Base-by-base conservation (phyloP, 2,888 invertebrate species). In the Mesoligia furuncula region DNA sequence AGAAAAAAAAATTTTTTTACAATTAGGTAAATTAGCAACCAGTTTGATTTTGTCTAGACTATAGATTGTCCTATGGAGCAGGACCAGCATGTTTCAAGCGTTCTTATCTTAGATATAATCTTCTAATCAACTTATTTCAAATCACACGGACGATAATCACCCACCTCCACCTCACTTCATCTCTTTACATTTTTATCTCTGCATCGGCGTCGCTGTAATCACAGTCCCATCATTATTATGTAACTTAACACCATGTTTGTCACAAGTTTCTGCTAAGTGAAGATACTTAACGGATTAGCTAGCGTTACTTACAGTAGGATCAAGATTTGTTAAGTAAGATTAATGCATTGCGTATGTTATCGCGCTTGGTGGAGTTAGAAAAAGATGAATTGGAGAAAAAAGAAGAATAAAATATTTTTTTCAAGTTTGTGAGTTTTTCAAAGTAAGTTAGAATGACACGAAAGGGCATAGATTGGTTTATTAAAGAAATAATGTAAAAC, bases 231-330 rank as follows among this genome's bases (percentile, higher is more conserved):
- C 76, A 76, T 84, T 84, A 66, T 84, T 84, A 66, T 24, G 75
- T 66, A 79, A 79, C 62, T 13, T 31, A 36, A 85, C 66, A 57
- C 87, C 45, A 42, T 73, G 51, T 84, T 80, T 79, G 62, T 79
- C 72, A 67, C 39, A 57, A 62, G 54, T 57, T 80, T 73, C 65
- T 65, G 42, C 72, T 64, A 79, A 83, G 76, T 84, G 68, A 70
- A 62, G 61, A 83, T 80, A 84, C 76, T 84, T 67, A 75, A 71
- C 85, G 67, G 84, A 85, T 85, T 76, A 84, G 0, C 75, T 7
- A 11, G 66, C 57, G 11, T 73, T 13, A 64, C 65, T n/a, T 51
- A 20, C 0, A 69, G 36, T 24, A 8, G 68, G 65, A 62, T 76
- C 31, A 42, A 79, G 64, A 79, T 73, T 20, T 61, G 2, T 73